Evolutionary conservation across 2,888 invertebrate species (phyloP).

Genomic region (Apamea sordens): DNA sequence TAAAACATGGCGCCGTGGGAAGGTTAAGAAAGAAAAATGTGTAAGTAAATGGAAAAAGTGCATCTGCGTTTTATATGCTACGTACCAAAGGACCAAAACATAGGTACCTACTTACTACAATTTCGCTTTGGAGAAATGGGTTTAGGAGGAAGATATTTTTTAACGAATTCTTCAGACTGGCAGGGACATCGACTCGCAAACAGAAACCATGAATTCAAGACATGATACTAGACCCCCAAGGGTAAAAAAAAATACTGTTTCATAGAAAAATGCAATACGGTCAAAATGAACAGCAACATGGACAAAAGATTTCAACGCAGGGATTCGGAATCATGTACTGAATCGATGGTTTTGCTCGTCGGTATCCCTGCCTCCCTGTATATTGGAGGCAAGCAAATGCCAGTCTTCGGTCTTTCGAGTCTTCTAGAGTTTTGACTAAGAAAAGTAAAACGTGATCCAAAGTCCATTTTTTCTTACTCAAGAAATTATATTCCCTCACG

Average conservation of each 20-base stretch:
- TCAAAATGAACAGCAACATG: no score
- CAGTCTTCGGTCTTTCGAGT: neutral
- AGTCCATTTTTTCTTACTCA: neutral
- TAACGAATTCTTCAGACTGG: neutral
- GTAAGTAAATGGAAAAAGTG: conserved; percentile 1
- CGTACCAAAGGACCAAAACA: neutral
- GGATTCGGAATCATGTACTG: neutral
- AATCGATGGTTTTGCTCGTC: neutral
- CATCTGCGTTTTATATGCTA: neutral
- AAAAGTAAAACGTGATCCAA: neutral
- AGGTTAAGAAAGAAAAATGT: conserved; percentile 26
- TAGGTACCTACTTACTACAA: neutral
- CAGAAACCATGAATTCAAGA: neutral
- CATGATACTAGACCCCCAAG: neutral
- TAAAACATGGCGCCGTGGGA: conserved; percentile 34
- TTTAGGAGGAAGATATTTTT: neutral
- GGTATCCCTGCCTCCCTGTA: neutral
- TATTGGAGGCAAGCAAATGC: neutral
- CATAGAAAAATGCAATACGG: no score
- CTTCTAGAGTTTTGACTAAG: neutral
- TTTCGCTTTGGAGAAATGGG: neutral
- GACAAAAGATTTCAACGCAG: no score
- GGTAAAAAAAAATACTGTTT: no score
- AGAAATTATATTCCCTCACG: neutral
- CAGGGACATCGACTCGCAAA: neutral